These are phyloP conservation scores for Sericinus montela DNA, from an alignment of 2,888 invertebrate genomes.

Conservation along the genomic window DNA sequence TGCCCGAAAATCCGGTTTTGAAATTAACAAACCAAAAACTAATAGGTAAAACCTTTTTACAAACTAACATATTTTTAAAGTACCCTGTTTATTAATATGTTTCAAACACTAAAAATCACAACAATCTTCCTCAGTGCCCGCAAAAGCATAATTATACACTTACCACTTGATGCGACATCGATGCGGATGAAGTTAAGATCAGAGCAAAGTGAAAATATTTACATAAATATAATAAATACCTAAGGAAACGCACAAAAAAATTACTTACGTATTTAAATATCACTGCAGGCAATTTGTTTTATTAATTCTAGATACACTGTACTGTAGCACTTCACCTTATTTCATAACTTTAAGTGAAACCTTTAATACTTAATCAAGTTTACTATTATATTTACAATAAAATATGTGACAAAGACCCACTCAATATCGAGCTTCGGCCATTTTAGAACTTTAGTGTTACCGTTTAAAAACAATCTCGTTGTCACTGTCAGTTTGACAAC, in stretches of 20 bases:
- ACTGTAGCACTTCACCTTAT: constrained; percentile 26
- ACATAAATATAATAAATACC: constrained; percentile 11
- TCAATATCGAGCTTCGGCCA: constrained; percentile 28
- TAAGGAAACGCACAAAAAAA: constrained; percentile 1
- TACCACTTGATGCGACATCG: constrained; percentile 5
- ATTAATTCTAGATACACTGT: constrained; percentile 7
- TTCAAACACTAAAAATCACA: background rate
- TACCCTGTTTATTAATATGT: background rate
- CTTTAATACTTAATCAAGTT: constrained; percentile 25
- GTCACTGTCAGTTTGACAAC: constrained; percentile 5
- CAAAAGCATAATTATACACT: background rate
- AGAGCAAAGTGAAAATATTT: constrained; percentile 9
- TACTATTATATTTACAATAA: constrained; percentile 26
- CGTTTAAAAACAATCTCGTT: constrained; percentile 4
- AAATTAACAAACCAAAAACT: constrained; percentile 1
- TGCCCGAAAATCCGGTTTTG: constrained; percentile 16
- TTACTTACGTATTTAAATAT: constrained; percentile 23
- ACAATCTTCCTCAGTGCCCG: too few relatives aligned
- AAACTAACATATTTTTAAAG: background rate
- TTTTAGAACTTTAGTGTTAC: constrained; percentile 27
- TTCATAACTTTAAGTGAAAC: constrained; percentile 26
- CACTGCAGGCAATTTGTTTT: constrained; percentile 19
- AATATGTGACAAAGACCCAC: constrained; percentile 21
- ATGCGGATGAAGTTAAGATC: constrained; percentile 2
- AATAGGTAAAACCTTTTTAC: background rate